A percentile compares a stretch with the other conserved stretches of the same genome.
phyloP scores from a whole-genome alignment of 2,113 vertebrate species.

The Carollia perspicillata region DNA sequence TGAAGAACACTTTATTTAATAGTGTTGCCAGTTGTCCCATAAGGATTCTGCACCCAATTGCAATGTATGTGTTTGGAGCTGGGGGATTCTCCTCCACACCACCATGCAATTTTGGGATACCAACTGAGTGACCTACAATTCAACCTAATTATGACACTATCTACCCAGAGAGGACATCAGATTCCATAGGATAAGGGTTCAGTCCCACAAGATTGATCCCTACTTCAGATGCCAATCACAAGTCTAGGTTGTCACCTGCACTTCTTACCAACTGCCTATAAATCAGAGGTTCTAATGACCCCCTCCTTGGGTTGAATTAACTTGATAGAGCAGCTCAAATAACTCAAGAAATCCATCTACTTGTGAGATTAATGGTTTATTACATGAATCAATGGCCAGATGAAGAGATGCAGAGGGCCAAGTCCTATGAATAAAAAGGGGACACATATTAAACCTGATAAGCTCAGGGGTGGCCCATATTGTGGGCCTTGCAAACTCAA shows the following conservation, averaged over 20 bases:
- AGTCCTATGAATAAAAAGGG: not conserved
- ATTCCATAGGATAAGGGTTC: not conserved
- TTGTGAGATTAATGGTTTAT: not conserved
- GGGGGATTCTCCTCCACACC: not conserved
- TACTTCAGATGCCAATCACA: not conserved
- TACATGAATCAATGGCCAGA: not conserved
- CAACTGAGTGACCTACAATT: not conserved
- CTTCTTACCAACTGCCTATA: not conserved
- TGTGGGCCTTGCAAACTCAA: not conserved
- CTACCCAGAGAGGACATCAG: not conserved
- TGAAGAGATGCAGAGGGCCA: not conserved
- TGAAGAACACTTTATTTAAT: not conserved
- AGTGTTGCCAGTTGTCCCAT: not conserved
- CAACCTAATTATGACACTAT: not conserved
- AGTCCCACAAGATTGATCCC: not conserved
- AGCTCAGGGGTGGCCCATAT: not conserved
- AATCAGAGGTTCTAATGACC: not conserved
- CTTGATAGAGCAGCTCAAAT: not conserved
- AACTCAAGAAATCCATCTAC: not conserved
- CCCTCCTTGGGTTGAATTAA: not conserved
- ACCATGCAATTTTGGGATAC: not conserved
- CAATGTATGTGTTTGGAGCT: not conserved
- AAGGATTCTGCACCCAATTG: not conserved
- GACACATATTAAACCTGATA: not conserved
- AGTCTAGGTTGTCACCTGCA: not conserved